These are phyloP conservation scores for Scatophagus argus DNA, from an alignment of 2,113 vertebrate genomes.

Conservation along the genomic window DNA sequence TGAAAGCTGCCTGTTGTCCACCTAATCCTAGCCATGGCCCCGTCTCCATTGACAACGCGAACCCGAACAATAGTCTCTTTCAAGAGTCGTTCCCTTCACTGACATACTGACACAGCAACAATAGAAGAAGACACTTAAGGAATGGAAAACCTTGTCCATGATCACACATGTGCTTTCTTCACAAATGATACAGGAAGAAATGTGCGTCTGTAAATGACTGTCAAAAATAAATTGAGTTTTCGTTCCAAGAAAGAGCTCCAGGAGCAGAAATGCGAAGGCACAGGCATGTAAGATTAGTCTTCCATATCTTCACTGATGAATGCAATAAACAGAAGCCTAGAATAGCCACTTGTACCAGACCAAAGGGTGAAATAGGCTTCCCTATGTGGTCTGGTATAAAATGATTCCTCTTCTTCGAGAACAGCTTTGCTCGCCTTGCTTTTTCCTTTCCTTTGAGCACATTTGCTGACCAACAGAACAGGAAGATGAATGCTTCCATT, in stretches of 20 bases:
- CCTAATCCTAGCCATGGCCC: slow-evolving; percentile 76
- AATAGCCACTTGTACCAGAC: slow-evolving; percentile 33
- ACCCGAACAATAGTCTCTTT: slow-evolving; percentile 79
- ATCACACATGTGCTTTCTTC: slow-evolving; percentile 59
- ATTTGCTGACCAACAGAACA: slow-evolving; percentile 85
- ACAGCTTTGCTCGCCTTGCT: slow-evolving; percentile 72
- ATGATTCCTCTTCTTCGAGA: slow-evolving; percentile 74
- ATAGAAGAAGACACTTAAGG: slow-evolving; percentile 69
- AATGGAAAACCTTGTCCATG: slow-evolving; percentile 61
- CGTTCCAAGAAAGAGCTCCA: slow-evolving; percentile 11
- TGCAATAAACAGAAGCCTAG: slow-evolving; percentile 55
- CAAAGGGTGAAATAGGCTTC: slow-evolving; percentile 65
- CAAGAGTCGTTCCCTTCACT: slow-evolving; percentile 70
- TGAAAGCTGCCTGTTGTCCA: slow-evolving; percentile 81
- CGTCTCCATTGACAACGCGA: slow-evolving; percentile 76
- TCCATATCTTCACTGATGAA: slow-evolving; percentile 45
- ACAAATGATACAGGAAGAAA: slow-evolving; percentile 60
- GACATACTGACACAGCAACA: slow-evolving; percentile 71
- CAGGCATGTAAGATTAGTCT: not conserved
- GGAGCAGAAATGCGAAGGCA: slow-evolving; percentile 38
- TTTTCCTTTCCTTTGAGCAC: slow-evolving; percentile 64
- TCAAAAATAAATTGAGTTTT: slow-evolving; percentile 40
- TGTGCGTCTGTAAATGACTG: slow-evolving; percentile 34
- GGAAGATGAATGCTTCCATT: slow-evolving; percentile 85
- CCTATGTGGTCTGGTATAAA: slow-evolving; percentile 52